These are phyloP conservation scores for Brachyalestes nurse DNA, from an alignment of 2,797 vertebrate genomes.

Conservation along the genomic window DNA sequence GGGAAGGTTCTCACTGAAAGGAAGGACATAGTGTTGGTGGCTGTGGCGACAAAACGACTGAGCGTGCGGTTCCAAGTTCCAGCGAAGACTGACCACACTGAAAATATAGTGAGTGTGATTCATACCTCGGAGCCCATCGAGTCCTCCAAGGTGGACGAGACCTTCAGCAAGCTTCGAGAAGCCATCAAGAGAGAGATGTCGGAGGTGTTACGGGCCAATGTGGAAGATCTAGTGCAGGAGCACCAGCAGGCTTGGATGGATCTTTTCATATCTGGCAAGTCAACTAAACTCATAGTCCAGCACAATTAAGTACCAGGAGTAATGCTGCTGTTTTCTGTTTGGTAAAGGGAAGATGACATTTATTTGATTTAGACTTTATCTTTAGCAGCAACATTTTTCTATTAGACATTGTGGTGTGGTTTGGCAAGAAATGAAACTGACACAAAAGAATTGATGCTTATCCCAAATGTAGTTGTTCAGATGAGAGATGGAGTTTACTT, in stretches of 20 bases:
- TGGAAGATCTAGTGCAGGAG: slow-evolving; percentile 84
- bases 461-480: neutral
- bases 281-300: neutral
- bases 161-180: slow-evolving; percentile 79
- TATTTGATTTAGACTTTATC: neutral
- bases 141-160: slow-evolving; percentile 81
- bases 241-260: slow-evolving; percentile 94
- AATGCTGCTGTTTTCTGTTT: neutral
- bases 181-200: slow-evolving; percentile 86
- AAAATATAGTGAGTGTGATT: slow-evolving; percentile 87
- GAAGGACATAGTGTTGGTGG: slow-evolving; percentile 80
- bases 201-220: slow-evolving; percentile 82
- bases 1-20: slow-evolving; percentile 82
- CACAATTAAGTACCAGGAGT: neutral
- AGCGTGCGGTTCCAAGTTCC: slow-evolving; percentile 83
- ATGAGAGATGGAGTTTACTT: neutral
- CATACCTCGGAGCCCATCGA: slow-evolving; percentile 84
- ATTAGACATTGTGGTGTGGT: no score
- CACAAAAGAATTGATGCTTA: neutral
- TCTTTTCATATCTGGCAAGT: slow-evolving; percentile 91
- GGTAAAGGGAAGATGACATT: neutral
- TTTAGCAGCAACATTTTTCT: neutral
- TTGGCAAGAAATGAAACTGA: neutral
- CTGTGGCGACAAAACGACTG: slow-evolving; percentile 86
- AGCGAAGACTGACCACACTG: slow-evolving; percentile 83